Evolutionary conservation across 2,888 invertebrate genomes (phyloP), one percentile per base, ranked within the genome.

Genomic region (Rhyacophila evoluta): DNA sequence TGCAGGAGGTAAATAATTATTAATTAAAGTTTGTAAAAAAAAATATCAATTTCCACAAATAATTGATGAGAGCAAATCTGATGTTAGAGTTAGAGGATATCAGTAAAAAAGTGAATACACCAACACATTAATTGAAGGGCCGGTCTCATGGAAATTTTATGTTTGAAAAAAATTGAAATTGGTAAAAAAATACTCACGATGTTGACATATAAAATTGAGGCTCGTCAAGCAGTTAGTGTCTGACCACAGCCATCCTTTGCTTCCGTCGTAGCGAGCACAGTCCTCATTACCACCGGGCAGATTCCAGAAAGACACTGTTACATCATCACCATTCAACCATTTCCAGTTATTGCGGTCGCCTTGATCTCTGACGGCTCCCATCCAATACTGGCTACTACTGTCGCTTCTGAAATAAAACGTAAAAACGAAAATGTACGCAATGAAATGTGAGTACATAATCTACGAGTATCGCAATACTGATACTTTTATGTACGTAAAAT

Each of bases 201-300:
- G 97, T 87, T 97, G 97, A 86, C 97, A 97, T 82, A 97, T 97
- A 88, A 94, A 97, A 88, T 97, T 97, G 83, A 97, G 89, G 83
- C 93, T 92, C 74, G 94, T 92, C 81, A 93, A 92, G 87, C 97
- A 97, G 85, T 96, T 95, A 25, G 97, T 97, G 85, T 97, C 97
- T 0, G 96, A 95, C 97, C 97, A 97, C 0, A 97, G 91, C 97
- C 97, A 97, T 28, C 97, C 97, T 86, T 96, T 96, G 84, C 95
- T 95, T 80, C 97, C 97, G 86, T 97, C 97, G 87, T 95, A 97
- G 73, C 96, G 89, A 0, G 97, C 95, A 85, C 97, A 97, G 84
- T 95, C 94, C 80, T 96, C 95, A 82, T 92, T 92, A 0, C 94
- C 95, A 0, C 95, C 94, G 0, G 96, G 96, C 68, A 95, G 90